These are phyloP conservation scores for Phorcus lineatus DNA, from an alignment of 2,888 invertebrate genomes.

Conservation along the genomic window DNA sequence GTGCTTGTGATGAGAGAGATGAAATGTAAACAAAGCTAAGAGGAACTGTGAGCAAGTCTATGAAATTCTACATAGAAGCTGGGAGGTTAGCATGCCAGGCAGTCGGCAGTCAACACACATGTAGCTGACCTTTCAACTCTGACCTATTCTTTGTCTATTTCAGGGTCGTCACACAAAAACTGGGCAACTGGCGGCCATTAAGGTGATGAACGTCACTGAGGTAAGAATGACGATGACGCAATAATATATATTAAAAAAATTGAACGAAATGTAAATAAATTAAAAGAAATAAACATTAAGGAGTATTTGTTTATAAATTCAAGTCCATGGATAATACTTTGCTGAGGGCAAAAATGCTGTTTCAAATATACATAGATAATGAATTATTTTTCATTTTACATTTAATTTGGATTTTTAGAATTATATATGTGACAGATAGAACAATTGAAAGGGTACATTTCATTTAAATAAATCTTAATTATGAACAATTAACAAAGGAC, in stretches of 20 bases:
- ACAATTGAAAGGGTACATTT: too few relatives aligned
- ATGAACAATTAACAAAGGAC: too few relatives aligned
- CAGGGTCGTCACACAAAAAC: constrained; percentile 99
- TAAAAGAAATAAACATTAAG: neutral
- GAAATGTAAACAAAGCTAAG: too few relatives aligned
- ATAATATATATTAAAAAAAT: neutral
- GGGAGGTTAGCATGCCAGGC: neutral
- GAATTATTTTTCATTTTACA: too few relatives aligned
- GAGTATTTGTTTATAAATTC: too few relatives aligned
- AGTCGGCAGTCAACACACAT: neutral
- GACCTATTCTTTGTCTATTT: constrained; percentile 57
- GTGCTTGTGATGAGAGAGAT: too few relatives aligned
- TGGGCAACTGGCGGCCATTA: constrained; percentile 99
- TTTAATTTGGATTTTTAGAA: too few relatives aligned
- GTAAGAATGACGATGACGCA: constrained; percentile 71
- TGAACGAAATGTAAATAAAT: neutral
- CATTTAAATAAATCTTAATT: too few relatives aligned
- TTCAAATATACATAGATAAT: too few relatives aligned
- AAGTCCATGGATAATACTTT: too few relatives aligned
- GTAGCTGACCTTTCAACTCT: neutral
- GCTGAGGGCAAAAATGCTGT: too few relatives aligned
- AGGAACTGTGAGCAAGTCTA: neutral
- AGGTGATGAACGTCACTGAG: constrained; percentile 99
- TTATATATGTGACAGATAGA: too few relatives aligned
- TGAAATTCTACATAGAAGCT: neutral